Base-by-base conservation (phyloP, 2,888 invertebrate genomes). In the Melieria picta region DNA sequence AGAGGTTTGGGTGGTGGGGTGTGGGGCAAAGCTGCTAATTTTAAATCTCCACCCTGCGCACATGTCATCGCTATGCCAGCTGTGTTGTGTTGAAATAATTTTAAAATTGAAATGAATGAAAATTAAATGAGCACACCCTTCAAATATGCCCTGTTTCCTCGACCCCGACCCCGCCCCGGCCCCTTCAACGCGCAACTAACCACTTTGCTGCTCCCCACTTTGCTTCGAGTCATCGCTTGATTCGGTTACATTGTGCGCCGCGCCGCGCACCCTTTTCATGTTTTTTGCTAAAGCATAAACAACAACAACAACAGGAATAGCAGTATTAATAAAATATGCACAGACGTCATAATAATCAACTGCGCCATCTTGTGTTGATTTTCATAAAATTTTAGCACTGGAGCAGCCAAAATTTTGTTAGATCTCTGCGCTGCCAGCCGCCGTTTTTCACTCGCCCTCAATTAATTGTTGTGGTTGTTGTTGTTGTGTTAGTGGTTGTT, bases 91-190 rank as follows among this genome's bases (percentile, higher is more conserved):
- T 16, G 16, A 57, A 13, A 56, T n/a, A 56, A 56, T n/a, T 7
- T 13, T 7, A 56, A 56, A 56, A 57, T 68, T 64, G 65, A 61
- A 70, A 60, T 50, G 52, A 57, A 66, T n/a, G 30, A 65, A 65
- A 65, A 65, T 60, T 65, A 71, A 71, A 65, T 60, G 47, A 61
- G 70, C 46, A 62, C 10, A 56, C 4, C 61, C 45, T 16, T 70
- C 60, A 69, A 74, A 75, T 76, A 75, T 50, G 72, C 30, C 30
- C 2, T 30, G 30, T 30, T 30, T 30, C 3, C 30, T 30, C 30
- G 30, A 30, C 30, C 30, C 30, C 30, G 30, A 30, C 30, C 30
- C 30, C 30, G 30, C 30, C 30, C 30, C 30, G 30, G 30, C 30
- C 3, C 2, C 30, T 30, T 30, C 30, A 30, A 3, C 1, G 2